A percentile compares a stretch with the other conserved stretches of the same genome.
phyloP scores from a whole-genome alignment of 2,797 vertebrate species.

The Lepilemur septentrionalis region DNA sequence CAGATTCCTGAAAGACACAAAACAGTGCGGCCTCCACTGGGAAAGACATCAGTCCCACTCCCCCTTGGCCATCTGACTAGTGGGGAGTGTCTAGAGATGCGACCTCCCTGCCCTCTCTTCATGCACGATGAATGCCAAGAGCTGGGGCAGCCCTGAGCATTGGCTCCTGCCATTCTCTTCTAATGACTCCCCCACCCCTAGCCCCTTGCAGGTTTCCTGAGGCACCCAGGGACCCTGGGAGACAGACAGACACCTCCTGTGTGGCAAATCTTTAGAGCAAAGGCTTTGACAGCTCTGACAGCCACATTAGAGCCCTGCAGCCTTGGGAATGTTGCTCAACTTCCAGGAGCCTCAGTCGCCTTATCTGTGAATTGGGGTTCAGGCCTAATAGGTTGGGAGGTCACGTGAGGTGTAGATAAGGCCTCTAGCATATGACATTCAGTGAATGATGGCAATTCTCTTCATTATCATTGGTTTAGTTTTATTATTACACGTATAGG shows the following conservation, averaged over 20 bases:
- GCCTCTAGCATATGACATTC: background rate
- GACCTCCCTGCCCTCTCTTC: background rate
- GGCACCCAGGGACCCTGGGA: background rate
- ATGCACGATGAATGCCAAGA: background rate
- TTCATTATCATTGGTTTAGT: background rate
- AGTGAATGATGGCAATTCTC: background rate
- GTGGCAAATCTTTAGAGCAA: background rate
- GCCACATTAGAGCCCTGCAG: background rate
- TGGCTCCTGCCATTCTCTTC: background rate
- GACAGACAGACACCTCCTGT: background rate
- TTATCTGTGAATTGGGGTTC: background rate
- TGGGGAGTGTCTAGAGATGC: background rate
- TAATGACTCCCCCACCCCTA: background rate
- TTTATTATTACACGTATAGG: background rate
- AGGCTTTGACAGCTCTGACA: background rate
- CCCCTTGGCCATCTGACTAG: background rate
- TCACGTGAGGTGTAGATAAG: background rate
- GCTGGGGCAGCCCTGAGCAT: no score
- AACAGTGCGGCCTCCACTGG: fast-evolving
- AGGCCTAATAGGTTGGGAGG: background rate
- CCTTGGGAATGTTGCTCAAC: background rate
- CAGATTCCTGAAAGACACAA: background rate
- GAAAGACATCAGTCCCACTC: fast-evolving
- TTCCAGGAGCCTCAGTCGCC: background rate
- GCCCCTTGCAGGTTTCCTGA: background rate